Evolutionary conservation across 2,113 vertebrate species (phyloP), one percentile per base, ranked within the genome.

Genomic region (Cyprinodon variegatus): DNA sequence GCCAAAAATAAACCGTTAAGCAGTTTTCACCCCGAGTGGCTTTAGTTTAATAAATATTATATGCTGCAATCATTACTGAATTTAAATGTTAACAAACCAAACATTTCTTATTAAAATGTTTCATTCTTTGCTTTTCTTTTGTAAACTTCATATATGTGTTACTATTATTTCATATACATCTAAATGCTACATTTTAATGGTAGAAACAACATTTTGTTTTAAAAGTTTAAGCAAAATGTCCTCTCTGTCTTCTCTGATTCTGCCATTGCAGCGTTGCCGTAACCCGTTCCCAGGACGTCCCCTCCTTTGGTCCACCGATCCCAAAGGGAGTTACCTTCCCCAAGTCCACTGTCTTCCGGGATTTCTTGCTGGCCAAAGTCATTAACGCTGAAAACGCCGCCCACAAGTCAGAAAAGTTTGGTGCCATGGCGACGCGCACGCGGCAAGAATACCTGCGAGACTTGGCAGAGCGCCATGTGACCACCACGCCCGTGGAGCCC

Each of bases 381-480:
- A 97, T 98, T 86, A 99, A 99, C 69, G 97, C 96, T 4, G 97
- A 99, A 91, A 99, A 98, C 76, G 97, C 97, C 43, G 97, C 97
- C 84, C 97, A 99, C 86, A 99, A 99, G 89, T 99, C 97, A 0
- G 96, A 98, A 11, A 99, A 99, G 89, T 99, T 99, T 62, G 95
- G 96, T 0, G 97, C 97, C 0, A 99, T 99, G 97, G 97, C 97
- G 4, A 97, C 97, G 3, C 96, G 97, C 78, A 98, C 97, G 0
- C 95, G 97, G 61, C 97, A 99, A 89, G 97, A 99, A 81, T 99
- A 99, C 86, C 93, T 99, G 84, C 95, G 97, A 83, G 97, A 99
- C 87, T 89, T 99, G 81, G 97, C 97, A 46, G 97, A 99, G 86
- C 97, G 97, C 81, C 97, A 98, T 63, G 97, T 98, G 76, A 99